Percentiles rank a stretch among this genome's conserved stretches.
These are phyloP conservation scores for Bubo blakistoni DNA, from an alignment of 2,113 vertebrate species.

Conservation along the genomic window DNA sequence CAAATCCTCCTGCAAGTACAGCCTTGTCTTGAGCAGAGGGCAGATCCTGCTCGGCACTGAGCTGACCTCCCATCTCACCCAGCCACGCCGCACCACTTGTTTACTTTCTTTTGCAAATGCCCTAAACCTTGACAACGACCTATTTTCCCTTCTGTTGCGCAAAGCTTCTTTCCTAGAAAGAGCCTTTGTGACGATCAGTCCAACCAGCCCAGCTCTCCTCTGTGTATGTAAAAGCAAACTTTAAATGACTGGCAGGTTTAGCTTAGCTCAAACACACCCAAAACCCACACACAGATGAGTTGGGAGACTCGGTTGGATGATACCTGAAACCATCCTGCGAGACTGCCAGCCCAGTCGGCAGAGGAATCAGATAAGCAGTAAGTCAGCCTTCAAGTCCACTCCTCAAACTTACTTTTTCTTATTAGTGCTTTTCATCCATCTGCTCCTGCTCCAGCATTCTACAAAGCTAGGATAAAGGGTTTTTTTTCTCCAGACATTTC, in stretches of 20 bases:
- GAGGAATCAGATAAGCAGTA: background rate
- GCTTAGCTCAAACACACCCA: background rate
- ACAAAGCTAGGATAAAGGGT: background rate
- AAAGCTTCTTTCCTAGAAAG: slow-evolving; percentile 66
- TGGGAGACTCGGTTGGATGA: background rate
- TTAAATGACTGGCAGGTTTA: background rate
- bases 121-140: slow-evolving; percentile 47
- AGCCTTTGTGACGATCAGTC: background rate
- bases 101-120: background rate
- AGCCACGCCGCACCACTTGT: background rate
- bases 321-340: background rate
- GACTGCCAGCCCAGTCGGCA: background rate
- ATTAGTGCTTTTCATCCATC: background rate
- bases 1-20: background rate
- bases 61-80: background rate
- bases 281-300: background rate
- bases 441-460: background rate
- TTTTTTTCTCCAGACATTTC: background rate
- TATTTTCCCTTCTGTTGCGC: slow-evolving; percentile 31
- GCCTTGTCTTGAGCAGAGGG: background rate
- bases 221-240: background rate
- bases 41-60: background rate
- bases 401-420: background rate
- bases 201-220: background rate
- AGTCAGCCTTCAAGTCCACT: background rate